phyloP scores from a whole-genome alignment of 2,797 vertebrate species.

The Oryzias dopingdopingensis region DNA sequence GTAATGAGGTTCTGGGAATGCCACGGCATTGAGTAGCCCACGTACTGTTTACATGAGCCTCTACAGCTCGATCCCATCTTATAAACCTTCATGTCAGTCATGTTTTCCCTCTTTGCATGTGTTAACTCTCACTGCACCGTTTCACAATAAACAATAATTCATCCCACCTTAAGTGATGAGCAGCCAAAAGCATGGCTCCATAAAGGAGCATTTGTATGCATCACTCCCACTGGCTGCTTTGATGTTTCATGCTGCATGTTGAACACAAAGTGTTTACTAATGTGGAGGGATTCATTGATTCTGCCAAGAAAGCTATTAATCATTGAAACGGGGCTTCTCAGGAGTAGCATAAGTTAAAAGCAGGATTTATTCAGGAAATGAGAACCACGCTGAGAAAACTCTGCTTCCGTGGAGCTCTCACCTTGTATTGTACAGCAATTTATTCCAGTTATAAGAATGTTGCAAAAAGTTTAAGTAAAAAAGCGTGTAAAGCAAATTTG shows the following conservation, averaged over 20 bases:
- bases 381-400: slow-evolving; percentile 39
- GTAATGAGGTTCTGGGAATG: neutral
- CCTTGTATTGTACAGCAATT: neutral
- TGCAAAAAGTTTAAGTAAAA: neutral
- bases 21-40: neutral
- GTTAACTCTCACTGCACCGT: neutral
- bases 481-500: slow-evolving; percentile 3
- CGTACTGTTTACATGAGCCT: slow-evolving; percentile 11
- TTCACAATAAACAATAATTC: slow-evolving; percentile 6
- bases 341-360: slow-evolving; percentile 45
- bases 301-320: slow-evolving; percentile 42
- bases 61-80: slow-evolving; percentile 2
- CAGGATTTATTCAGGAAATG: slow-evolving; percentile 47
- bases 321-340: slow-evolving; percentile 42
- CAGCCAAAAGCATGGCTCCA: neutral
- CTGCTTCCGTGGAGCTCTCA: neutral
- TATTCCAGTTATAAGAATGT: slow-evolving; percentile 9
- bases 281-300: slow-evolving; percentile 53
- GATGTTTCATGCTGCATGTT: slow-evolving; percentile 32
- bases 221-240: slow-evolving; percentile 6
- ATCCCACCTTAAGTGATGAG: slow-evolving; percentile 1
- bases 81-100: neutral
- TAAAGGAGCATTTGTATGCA: neutral
- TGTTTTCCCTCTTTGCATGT: slow-evolving; percentile 7
- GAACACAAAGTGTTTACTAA: slow-evolving; percentile 54